Conservation (phyloP, 2,888 invertebrate genomes). For the Himalopsyche anomala region DNA sequence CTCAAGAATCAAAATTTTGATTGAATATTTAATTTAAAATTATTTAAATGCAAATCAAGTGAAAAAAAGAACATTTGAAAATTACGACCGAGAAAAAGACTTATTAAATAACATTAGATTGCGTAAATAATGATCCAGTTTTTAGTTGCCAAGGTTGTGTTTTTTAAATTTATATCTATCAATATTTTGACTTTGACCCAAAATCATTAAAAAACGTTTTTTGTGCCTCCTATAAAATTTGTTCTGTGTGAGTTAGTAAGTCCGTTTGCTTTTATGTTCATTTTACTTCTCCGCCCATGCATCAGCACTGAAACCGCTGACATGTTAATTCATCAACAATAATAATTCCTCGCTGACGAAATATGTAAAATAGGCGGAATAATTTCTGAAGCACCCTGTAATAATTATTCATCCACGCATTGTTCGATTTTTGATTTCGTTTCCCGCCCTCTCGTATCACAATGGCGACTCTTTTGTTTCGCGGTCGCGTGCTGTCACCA, state of each 20-base stretch:
- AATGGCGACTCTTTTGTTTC: slow-evolving; percentile 47
- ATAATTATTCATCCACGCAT: slow-evolving; percentile 42
- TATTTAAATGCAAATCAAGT: not conserved
- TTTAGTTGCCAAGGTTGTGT: too few species aligned
- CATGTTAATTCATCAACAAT: slow-evolving; percentile 38
- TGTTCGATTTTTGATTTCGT: slow-evolving; percentile 42
- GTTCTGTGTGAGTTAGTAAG: too few species aligned
- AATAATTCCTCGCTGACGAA: not conserved
- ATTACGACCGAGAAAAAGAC: too few species aligned
- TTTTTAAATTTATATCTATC: too few species aligned
- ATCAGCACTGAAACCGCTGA: not conserved
- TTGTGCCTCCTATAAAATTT: too few species aligned
- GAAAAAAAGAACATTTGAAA: too few species aligned
- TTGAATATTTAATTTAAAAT: not conserved
- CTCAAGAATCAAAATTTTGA: not conserved
- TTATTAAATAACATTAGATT: too few species aligned
- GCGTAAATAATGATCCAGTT: too few species aligned
- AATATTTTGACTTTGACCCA: too few species aligned
- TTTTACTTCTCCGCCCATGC: not conserved
- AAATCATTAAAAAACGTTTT: too few species aligned
- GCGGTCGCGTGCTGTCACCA: slow-evolving; percentile 36
- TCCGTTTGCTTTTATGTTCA: not conserved
- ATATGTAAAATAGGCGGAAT: slow-evolving; percentile 14
- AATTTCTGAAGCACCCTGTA: slow-evolving; percentile 40
- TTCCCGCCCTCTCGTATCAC: slow-evolving; percentile 44